These are phyloP conservation scores for Enteromius radiatus DNA, from an alignment of 2,797 vertebrate genomes.

Conservation along the genomic window DNA sequence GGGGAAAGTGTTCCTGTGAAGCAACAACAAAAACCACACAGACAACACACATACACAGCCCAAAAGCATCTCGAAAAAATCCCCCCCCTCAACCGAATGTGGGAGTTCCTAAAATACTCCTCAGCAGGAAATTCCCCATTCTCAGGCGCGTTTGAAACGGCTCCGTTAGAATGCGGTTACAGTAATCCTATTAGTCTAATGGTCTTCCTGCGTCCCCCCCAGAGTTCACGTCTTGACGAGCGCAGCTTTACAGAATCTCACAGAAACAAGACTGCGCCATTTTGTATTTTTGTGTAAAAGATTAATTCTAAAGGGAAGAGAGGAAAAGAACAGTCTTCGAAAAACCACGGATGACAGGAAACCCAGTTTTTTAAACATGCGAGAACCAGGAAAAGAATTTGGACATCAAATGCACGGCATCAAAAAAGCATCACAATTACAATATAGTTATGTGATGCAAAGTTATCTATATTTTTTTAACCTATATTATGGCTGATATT, in stretches of 20 bases:
- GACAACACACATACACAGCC: conserved; percentile 57
- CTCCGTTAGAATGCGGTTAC: conserved; percentile 69
- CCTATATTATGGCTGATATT: neutral
- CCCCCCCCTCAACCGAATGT: conserved; percentile 60
- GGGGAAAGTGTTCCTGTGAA: conserved; percentile 58
- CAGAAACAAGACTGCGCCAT: conserved; percentile 22
- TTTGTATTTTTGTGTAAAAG: conserved; percentile 30
- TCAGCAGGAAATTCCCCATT: conserved; percentile 83
- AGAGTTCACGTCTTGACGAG: conserved; percentile 35
- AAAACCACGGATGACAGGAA: neutral
- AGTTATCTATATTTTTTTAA: neutral
- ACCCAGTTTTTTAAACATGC: neutral
- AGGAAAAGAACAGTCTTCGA: neutral
- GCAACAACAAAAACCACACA: conserved; percentile 57
- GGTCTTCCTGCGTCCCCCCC: conserved; percentile 72
- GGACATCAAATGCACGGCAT: neutral
- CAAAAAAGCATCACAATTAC: neutral
- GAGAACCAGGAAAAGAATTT: neutral
- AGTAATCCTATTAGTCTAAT: conserved; percentile 82
- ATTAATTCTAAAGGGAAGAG: neutral
- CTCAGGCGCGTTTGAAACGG: conserved; percentile 73
- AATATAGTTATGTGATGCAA: neutral
- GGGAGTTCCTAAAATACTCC: conserved; percentile 81
- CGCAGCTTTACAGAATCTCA: conserved; percentile 41
- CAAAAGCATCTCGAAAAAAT: conserved; percentile 21